Evolutionary conservation across 2,888 invertebrate genomes (phyloP).

Genomic region (Elgonia sp.): DNA sequence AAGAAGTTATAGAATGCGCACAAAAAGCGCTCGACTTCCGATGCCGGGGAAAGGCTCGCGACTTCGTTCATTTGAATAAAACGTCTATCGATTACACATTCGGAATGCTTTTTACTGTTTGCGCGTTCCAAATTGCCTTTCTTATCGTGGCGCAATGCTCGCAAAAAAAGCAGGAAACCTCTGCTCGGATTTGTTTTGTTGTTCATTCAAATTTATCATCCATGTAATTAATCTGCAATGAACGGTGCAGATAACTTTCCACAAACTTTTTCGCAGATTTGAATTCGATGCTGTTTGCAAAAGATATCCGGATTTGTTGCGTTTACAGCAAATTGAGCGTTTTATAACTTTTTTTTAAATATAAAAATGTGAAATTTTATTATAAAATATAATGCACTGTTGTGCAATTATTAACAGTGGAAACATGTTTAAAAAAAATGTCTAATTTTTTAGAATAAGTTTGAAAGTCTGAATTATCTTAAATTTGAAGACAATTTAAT

Average conservation of each 20-base stretch:
- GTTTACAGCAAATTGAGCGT: background rate
- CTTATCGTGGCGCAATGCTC: conserved; percentile 45
- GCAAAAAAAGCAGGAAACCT: conserved; percentile 35
- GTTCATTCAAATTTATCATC: conserved; percentile 54
- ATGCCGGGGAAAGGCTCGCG: conserved; percentile 4
- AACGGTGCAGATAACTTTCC: conserved; percentile 47
- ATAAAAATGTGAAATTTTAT: no score
- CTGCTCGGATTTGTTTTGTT: conserved; percentile 39
- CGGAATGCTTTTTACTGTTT: conserved; percentile 49
- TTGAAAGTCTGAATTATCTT: no score
- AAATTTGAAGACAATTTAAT: no score
- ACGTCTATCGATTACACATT: conserved; percentile 57
- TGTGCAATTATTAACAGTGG: no score
- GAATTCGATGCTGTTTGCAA: background rate
- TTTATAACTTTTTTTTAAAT: no score
- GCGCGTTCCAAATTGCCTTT: conserved; percentile 48
- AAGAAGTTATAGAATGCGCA: conserved; percentile 48
- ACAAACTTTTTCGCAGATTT: conserved; percentile 29
- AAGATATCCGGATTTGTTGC: background rate
- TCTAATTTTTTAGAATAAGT: no score
- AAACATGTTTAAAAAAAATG: no score
- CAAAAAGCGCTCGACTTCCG: conserved; percentile 58
- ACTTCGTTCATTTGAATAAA: conserved; percentile 51
- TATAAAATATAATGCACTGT: no score
- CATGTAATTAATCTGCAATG: conserved; percentile 60